Percentiles rank a stretch among this genome's conserved stretches.
These are phyloP conservation scores for Aethina tumida DNA, from an alignment of 1,140 invertebrate genomes.

Conservation along the genomic window DNA sequence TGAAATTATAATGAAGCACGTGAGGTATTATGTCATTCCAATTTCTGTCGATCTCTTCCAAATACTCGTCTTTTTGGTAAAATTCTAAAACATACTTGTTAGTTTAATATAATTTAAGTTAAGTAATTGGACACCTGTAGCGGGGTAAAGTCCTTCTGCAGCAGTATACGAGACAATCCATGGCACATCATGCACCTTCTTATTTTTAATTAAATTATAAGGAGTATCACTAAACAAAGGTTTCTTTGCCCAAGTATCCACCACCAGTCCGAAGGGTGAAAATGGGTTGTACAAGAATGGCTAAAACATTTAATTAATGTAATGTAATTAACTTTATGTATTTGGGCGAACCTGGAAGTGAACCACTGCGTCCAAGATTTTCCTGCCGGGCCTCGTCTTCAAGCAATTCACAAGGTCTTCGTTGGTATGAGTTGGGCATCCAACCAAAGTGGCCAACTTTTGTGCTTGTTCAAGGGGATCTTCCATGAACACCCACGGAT, in stretches of 20 bases:
- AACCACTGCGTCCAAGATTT: constrained; percentile 30
- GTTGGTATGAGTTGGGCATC: constrained; percentile 39
- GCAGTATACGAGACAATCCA: constrained; percentile 33
- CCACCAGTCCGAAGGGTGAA: constrained; percentile 30
- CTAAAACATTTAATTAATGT: constrained; percentile 17
- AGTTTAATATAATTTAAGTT: constrained; percentile 4
- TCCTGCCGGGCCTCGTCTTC: constrained; percentile 38
- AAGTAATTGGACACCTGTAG: constrained; percentile 24
- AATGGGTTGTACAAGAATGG: constrained; percentile 37
- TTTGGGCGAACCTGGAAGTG: constrained; percentile 28
- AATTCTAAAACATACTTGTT: constrained; percentile 21
- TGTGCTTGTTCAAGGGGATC: constrained; percentile 43
- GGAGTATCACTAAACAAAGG: constrained; percentile 48
- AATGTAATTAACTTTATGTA: background rate
- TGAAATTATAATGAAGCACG: constrained; percentile 27
- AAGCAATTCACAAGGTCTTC: constrained; percentile 45
- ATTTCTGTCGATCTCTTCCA: constrained; percentile 20
- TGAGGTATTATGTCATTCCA: constrained; percentile 27
- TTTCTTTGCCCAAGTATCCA: constrained; percentile 31
- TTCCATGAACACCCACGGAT: constrained; percentile 52
- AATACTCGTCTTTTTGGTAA: constrained; percentile 16
- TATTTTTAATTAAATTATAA: constrained; percentile 37
- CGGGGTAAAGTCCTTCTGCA: constrained; percentile 37
- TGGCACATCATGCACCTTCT: constrained; percentile 32
- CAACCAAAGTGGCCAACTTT: constrained; percentile 42